Evolutionary conservation across 2,888 invertebrate genomes (phyloP), one percentile per base, ranked within the genome.

Genomic region (Gari tellinella): DNA sequence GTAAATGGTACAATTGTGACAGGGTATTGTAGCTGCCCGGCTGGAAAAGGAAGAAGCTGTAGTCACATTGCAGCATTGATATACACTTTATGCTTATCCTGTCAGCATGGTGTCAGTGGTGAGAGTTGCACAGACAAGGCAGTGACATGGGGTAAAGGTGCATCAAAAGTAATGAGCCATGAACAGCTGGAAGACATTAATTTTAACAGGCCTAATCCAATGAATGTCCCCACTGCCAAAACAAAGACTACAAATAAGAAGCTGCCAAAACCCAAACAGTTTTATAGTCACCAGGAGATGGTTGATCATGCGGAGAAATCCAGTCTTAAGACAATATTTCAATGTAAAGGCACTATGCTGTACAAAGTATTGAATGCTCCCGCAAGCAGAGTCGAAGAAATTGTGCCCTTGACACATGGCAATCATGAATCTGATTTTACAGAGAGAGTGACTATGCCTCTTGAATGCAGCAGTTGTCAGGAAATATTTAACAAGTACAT

Each of bases 51-150:
- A 10, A n/a, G 58, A n/a, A 41, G 37, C 5, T 68, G 65, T 43
- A 73, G 67, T 48, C 60, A 64, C 26, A 58, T 68, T 14, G 56
- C 73, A 25, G 68, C 68, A 7, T 31, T 66, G 14, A 1, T 64
- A 49, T 67, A 68, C 49, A 58, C 73, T n/a, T 25, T 73, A 5
- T 15, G 37, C 7, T 40, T 74, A 38, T 64, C 61, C 25, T 68
- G 51, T 40, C 19, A 53, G 19, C 41, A 60, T 60, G 63, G 68
- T 12, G 19, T 68, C n/a, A 55, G 48, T 49, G 68, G 64, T 19
- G 58, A 68, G 40, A 41, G 51, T 25, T 74, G 64, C 40, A 68
- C 73, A 8, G 73, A 74, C 37, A 67, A 40, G 31, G 17, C 8
- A 17, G n/a, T 25, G 31, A 15, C 19, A 10, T 68, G 68, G 68